Evolutionary conservation across 2,888 invertebrate species (phyloP).

Genomic region (Trichacis sp.): DNA sequence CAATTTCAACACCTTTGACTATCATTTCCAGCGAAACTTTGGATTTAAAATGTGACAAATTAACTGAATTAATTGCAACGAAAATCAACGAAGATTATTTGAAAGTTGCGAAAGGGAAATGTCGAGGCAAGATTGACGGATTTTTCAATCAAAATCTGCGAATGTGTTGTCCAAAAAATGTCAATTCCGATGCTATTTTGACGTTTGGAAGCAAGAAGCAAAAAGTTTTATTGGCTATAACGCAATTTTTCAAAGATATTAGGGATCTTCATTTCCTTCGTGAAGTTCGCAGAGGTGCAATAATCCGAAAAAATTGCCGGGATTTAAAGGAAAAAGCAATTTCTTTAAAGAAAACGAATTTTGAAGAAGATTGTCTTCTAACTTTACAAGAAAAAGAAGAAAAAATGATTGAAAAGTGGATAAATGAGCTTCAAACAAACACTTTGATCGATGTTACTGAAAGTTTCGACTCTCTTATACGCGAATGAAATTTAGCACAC

Average conservation of each 20-base stretch:
- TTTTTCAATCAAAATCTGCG: conserved; percentile 43
- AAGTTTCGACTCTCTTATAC: too few species aligned
- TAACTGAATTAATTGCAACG: neutral
- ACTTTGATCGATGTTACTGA: neutral
- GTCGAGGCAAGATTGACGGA: conserved; percentile 45
- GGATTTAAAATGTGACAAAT: neutral
- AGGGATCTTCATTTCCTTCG: conserved; percentile 18
- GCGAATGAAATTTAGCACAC: too few species aligned
- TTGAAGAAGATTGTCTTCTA: too few species aligned
- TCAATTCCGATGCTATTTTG: conserved; percentile 30
- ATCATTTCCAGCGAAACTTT: neutral
- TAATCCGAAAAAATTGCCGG: too few species aligned
- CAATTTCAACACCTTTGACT: neutral
- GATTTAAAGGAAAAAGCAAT: too few species aligned
- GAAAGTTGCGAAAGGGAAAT: conserved; percentile 40
- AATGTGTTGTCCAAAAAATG: conserved; percentile 23
- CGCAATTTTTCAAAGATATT: conserved; percentile 27
- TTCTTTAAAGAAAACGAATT: too few species aligned
- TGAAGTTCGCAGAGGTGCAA: neutral
- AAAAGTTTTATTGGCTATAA: conserved; percentile 23
- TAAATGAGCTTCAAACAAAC: too few species aligned
- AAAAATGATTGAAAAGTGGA: too few species aligned
- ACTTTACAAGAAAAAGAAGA: conserved; percentile 7
- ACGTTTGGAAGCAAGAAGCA: conserved; percentile 19
- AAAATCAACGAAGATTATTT: neutral